Conservation (phyloP, 2,888 invertebrate genomes). For the Leucophora obtusa region DNA sequence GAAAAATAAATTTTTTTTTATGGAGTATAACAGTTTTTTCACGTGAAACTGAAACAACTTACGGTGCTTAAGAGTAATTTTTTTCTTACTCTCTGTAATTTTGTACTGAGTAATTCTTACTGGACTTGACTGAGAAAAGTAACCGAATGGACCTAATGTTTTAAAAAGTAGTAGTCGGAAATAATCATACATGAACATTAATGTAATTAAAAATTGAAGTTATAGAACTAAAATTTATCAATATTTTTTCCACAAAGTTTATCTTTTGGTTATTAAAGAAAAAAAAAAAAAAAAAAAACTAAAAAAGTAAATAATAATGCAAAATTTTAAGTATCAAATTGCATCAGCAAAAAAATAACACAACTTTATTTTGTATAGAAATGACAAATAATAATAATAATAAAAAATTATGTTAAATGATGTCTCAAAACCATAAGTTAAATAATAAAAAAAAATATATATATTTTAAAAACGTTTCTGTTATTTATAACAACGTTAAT, state of each 20-base stretch:
- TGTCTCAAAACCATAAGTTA: not conserved
- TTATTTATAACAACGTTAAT: not conserved
- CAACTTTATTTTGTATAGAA: constrained; percentile 52
- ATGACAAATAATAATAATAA: constrained; percentile 23
- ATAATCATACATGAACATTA: constrained; percentile 48
- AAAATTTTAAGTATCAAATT: constrained; percentile 37
- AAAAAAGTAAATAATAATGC: constrained; percentile 10
- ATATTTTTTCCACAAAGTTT: not conserved
- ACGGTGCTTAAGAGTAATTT: too few species aligned
- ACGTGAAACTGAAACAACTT: too few species aligned
- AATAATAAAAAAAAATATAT: constrained; percentile 20
- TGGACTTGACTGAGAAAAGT: too few species aligned
- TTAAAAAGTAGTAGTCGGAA: not conserved
- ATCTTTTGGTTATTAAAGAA: too few species aligned
- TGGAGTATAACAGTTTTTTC: too few species aligned
- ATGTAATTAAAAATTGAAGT: constrained; percentile 24
- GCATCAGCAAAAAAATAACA: constrained; percentile 45
- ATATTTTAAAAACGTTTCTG: not conserved
- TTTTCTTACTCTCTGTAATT: too few species aligned
- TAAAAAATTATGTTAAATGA: constrained; percentile 10
- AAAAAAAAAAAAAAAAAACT: not conserved
- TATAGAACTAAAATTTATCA: constrained; percentile 1
- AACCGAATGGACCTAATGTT: too few species aligned
- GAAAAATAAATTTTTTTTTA: too few species aligned
- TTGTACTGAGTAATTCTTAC: too few species aligned